A percentile compares a stretch with the other conserved stretches of the same genome.
These are phyloP conservation scores for Kradibia gibbosae DNA, from an alignment of 1,140 invertebrate species.

Conservation along the genomic window DNA sequence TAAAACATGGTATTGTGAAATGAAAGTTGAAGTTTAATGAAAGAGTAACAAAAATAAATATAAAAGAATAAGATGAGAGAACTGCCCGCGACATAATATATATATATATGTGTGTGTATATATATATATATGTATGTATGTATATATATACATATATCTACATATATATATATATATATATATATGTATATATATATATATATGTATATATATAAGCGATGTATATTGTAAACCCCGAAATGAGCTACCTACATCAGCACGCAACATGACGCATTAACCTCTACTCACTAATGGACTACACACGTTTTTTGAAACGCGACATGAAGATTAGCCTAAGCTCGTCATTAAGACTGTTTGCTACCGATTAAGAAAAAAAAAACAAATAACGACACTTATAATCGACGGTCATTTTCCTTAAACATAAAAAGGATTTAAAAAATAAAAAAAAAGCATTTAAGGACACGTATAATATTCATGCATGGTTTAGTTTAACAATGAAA, in stretches of 20 bases:
- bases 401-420: slow-evolving; percentile 65
- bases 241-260: slow-evolving; percentile 67
- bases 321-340: slow-evolving; percentile 71
- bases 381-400: slow-evolving; percentile 65
- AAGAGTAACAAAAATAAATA: slow-evolving; percentile 25
- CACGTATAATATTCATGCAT: slow-evolving; percentile 72
- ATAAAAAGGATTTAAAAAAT: slow-evolving; percentile 51
- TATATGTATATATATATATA: slow-evolving; percentile 44
- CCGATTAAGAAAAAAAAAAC: slow-evolving; percentile 61
- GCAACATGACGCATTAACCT: slow-evolving; percentile 67
- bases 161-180: slow-evolving; percentile 44
- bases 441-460: slow-evolving; percentile 63
- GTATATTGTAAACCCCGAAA: slow-evolving; percentile 53
- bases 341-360: slow-evolving; percentile 73
- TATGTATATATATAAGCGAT: slow-evolving; percentile 43
- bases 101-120: slow-evolving; percentile 43
- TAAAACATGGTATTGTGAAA: slow-evolving; percentile 40
- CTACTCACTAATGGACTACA: slow-evolving; percentile 68
- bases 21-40: slow-evolving; percentile 46
- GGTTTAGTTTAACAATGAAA: slow-evolving; percentile 66
- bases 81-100: slow-evolving; percentile 45
- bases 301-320: slow-evolving; percentile 68
- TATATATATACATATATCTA: slow-evolving; percentile 43
- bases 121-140: slow-evolving; percentile 45
- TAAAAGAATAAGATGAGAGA: slow-evolving; percentile 46